These are phyloP conservation scores for Rallus limicola DNA, from an alignment of 2,113 vertebrate genomes.

Conservation along the genomic window DNA sequence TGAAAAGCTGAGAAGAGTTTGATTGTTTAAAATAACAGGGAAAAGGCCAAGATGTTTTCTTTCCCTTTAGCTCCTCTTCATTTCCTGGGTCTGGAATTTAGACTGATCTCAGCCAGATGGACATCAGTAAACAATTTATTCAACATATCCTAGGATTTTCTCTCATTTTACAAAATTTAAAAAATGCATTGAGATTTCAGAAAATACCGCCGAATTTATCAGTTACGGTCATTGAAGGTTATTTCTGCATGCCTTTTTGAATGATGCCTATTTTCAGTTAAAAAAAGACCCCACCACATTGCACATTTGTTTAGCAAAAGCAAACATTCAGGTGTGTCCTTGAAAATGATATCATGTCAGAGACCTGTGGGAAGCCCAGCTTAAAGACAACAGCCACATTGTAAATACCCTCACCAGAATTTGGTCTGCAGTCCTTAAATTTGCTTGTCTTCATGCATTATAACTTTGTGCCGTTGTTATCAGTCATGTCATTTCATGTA, in stretches of 20 bases:
- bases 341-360: background rate
- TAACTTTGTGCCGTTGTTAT: constrained; percentile 3
- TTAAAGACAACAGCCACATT: background rate
- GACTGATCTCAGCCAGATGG: background rate
- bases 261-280: background rate
- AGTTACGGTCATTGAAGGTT: background rate
- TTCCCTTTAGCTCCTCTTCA: background rate
- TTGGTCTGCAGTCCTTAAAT: background rate
- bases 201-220: background rate
- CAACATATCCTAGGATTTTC: background rate
- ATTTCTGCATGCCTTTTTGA: background rate
- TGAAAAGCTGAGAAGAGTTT: background rate
- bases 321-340: background rate
- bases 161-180: background rate
- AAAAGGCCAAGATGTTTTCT: background rate
- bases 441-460: background rate
- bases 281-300: background rate
- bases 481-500: constrained; percentile 35
- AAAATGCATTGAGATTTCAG: background rate
- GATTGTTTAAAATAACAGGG: background rate
- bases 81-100: background rate
- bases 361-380: background rate
- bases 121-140: background rate
- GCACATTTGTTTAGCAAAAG: background rate
- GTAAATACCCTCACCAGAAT: background rate